Conservation (phyloP, 2,888 invertebrate genomes). For the Orthosia gothica region DNA sequence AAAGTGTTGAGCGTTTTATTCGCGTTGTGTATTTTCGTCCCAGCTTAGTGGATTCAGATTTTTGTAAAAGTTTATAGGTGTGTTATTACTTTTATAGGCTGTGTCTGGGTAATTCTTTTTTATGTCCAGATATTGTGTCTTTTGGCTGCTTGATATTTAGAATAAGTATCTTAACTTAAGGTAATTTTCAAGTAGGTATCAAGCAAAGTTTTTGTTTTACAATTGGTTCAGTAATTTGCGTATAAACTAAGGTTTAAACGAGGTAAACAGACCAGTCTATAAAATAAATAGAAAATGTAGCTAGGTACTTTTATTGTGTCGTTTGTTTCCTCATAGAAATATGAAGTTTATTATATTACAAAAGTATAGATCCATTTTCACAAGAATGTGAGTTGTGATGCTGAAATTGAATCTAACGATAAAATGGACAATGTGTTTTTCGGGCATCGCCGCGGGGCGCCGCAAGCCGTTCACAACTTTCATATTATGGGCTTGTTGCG, state of each 20-base stretch:
- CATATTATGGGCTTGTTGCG: constrained; percentile 53
- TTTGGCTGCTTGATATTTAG: too few relatives aligned
- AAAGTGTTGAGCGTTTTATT: constrained; percentile 38
- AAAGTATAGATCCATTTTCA: constrained; percentile 47
- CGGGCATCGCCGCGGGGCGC: constrained; percentile 56
- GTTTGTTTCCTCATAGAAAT: constrained; percentile 21
- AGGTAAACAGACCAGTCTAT: neutral
- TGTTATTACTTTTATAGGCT: constrained; percentile 1
- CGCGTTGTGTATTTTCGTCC: constrained; percentile 20
- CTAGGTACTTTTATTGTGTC: neutral
- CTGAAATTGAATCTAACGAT: constrained; percentile 57
- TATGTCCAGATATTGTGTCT: neutral
- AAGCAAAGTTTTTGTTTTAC: neutral
- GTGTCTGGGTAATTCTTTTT: neutral
- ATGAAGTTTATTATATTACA: constrained; percentile 43
- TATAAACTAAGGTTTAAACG: neutral
- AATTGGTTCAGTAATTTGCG: neutral
- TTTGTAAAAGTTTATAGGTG: neutral
- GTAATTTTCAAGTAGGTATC: neutral
- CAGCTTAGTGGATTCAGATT: constrained; percentile 22
- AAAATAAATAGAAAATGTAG: constrained; percentile 6
- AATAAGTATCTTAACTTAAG: too few relatives aligned
- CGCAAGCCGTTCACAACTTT: constrained; percentile 46
- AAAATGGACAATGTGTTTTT: constrained; percentile 61
- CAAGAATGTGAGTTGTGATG: constrained; percentile 49